These are phyloP conservation scores for Galerucella pusilla DNA, from an alignment of 2,888 invertebrate genomes.

Conservation along the genomic window DNA sequence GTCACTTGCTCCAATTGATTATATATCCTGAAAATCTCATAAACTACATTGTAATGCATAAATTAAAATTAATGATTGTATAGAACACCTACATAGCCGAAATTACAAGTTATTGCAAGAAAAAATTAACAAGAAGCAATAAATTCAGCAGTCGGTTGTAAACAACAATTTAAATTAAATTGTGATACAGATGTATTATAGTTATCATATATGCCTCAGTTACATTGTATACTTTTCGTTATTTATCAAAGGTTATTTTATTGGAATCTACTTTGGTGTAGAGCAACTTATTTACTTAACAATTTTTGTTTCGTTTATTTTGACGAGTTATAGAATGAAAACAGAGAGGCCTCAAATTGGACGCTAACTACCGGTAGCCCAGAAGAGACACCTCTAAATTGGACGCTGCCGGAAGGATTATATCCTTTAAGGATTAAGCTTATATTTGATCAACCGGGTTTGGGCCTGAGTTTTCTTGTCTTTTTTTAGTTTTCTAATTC, in stretches of 20 bases:
- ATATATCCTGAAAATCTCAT: conserved; percentile 37
- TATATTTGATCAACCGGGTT: no score
- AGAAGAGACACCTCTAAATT: no score
- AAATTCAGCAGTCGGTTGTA: conserved; percentile 4
- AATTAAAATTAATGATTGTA: conserved; percentile 43
- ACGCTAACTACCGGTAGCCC: no score
- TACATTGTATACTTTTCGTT: background rate
- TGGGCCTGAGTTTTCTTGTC: no score
- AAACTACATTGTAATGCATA: conserved; percentile 40
- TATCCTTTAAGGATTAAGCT: no score
- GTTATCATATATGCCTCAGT: background rate
- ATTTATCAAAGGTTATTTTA: background rate
- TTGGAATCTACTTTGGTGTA: background rate
- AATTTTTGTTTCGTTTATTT: no score
- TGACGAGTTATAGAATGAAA: no score
- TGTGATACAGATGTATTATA: background rate
- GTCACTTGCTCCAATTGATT: conserved; percentile 52
- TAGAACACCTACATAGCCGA: conserved; percentile 38
- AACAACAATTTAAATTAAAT: conserved; percentile 10
- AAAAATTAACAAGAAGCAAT: conserved; percentile 14
- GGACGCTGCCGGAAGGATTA: no score
- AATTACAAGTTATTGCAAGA: conserved; percentile 21
- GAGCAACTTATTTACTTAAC: no score
- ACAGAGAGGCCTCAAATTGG: no score
- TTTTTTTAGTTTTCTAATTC: no score